Percentiles rank a stretch among this genome's conserved stretches.
Evolutionary conservation across 1,140 invertebrate species (phyloP).

Genomic region (Drosophila teissieri): DNA sequence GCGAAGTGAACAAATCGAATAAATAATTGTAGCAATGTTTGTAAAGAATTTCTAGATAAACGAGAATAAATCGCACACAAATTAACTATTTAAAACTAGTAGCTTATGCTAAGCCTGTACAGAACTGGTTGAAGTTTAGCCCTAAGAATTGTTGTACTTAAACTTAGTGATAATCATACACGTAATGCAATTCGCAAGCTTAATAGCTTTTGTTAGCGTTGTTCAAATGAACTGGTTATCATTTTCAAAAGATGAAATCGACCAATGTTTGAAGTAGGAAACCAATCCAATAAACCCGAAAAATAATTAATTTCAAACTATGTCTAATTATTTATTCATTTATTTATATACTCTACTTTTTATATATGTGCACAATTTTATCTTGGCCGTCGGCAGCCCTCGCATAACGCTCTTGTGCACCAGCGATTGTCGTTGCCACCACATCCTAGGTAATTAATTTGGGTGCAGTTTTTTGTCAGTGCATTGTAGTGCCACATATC

Average conservation of each 20-base stretch:
- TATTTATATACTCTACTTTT: background rate
- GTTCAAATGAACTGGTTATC: constrained; percentile 27
- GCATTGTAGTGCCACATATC: constrained; percentile 33
- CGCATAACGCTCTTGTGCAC: constrained; percentile 20
- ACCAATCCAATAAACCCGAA: constrained; percentile 35
- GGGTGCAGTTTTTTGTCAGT: constrained; percentile 8
- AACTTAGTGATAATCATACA: constrained; percentile 42
- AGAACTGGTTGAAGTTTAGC: constrained; percentile 68
- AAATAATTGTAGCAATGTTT: constrained; percentile 47
- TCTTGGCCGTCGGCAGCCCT: background rate
- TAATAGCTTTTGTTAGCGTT: constrained; percentile 44
- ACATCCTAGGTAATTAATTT: constrained; percentile 28
- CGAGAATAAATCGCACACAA: constrained; percentile 33
- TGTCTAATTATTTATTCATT: background rate
- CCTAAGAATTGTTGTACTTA: constrained; percentile 73
- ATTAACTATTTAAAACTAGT: constrained; percentile 25
- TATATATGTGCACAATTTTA: background rate
- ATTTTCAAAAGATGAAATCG: constrained; percentile 37
- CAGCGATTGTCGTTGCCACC: constrained; percentile 51
- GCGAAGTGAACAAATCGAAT: constrained; percentile 73
- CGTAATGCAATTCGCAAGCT: constrained; percentile 32
- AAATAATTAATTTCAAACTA: constrained; percentile 17
- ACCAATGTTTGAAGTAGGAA: constrained; percentile 9
- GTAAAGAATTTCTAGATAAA: constrained; percentile 41
- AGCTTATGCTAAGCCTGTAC: constrained; percentile 52